These are phyloP conservation scores for Ramphastos sulfuratus DNA, from an alignment of 2,113 vertebrate genomes.

Conservation along the genomic window DNA sequence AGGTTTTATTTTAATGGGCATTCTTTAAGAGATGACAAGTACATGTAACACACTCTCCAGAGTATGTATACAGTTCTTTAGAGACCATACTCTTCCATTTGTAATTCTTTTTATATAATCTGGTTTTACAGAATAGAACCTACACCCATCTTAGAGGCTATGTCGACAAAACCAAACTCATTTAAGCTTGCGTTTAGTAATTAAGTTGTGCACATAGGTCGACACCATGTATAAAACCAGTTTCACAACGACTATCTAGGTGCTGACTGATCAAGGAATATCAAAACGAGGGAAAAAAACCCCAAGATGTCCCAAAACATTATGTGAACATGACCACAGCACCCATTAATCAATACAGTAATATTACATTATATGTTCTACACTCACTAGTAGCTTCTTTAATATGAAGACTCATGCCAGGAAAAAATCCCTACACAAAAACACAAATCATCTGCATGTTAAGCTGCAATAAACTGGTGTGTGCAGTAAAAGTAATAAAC, in stretches of 20 bases:
- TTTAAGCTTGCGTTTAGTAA: neutral
- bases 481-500: neutral
- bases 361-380: conserved; percentile 37
- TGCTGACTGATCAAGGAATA: neutral
- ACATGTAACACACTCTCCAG: neutral
- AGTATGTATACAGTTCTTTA: neutral
- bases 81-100: neutral
- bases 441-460: conserved; percentile 7
- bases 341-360: neutral
- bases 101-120: neutral
- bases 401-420: neutral
- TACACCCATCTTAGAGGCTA: neutral
- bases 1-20: conserved; percentile 28
- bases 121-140: neutral
- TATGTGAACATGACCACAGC: neutral
- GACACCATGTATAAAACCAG: rapidly evolving
- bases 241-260: neutral
- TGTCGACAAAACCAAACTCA: neutral
- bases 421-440: neutral
- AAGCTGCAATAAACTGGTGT: conserved; percentile 3
- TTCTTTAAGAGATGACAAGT: conserved; percentile 35
- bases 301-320: neutral
- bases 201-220: neutral
- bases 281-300: neutral
- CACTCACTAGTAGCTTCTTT: conserved; percentile 41